Conservation (phyloP, 2,797 vertebrate species). For the Diplodus sargus region DNA sequence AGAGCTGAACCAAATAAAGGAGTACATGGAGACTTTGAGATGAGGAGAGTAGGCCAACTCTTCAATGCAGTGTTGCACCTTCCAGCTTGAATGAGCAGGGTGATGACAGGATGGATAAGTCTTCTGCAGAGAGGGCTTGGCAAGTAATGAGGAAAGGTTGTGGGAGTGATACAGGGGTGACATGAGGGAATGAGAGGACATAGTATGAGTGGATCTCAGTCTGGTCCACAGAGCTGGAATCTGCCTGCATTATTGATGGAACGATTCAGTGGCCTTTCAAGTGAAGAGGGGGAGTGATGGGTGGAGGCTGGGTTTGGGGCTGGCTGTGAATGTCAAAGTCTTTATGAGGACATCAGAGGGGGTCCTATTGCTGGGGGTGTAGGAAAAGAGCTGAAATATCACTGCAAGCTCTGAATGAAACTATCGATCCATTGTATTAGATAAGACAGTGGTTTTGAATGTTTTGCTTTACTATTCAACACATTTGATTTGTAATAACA, state of each 20-base stretch:
- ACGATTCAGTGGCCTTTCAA: slow-evolving; percentile 55
- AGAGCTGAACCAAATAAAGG: neutral
- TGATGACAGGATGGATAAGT: slow-evolving; percentile 3
- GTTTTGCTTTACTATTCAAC: neutral
- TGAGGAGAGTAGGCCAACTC: neutral
- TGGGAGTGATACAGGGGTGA: slow-evolving; percentile 13
- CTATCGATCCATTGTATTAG: too few relatives aligned
- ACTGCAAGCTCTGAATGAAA: neutral
- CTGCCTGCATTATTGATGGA: slow-evolving; percentile 68
- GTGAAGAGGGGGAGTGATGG: slow-evolving; percentile 31
- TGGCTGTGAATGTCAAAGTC: slow-evolving; percentile 54
- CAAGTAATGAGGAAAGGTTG: slow-evolving; percentile 23
- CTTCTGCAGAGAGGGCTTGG: neutral
- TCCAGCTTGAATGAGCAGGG: neutral
- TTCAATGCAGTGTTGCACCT: neutral
- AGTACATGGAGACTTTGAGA: neutral
- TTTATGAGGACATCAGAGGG: slow-evolving; percentile 40
- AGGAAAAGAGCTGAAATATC: slow-evolving; percentile 16
- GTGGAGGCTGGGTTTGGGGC: slow-evolving; percentile 1
- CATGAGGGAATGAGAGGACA: neutral
- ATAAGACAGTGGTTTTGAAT: neutral
- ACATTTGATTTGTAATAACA: neutral
- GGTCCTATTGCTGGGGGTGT: neutral
- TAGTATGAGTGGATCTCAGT: slow-evolving; percentile 26
- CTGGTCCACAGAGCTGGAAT: slow-evolving; percentile 16